These are phyloP conservation scores for Ennomos fuscantarius DNA, from an alignment of 2,888 invertebrate genomes.

Conservation along the genomic window DNA sequence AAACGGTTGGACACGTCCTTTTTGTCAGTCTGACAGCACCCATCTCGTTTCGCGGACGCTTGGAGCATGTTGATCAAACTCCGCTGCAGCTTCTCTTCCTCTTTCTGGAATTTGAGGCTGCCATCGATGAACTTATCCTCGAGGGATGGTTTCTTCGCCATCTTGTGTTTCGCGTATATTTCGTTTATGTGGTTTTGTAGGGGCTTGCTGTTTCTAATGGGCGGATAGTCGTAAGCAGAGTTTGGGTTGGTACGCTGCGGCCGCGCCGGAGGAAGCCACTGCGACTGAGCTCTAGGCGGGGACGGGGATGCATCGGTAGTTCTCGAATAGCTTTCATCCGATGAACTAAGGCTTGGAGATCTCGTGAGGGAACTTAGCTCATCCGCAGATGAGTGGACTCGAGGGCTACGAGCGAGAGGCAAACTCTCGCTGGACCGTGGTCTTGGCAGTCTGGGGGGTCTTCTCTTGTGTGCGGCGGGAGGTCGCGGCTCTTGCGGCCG, in stretches of 20 bases:
- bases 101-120: slow-evolving; percentile 69
- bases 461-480: slow-evolving; percentile 68
- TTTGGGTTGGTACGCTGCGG: slow-evolving; percentile 81
- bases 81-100: slow-evolving; percentile 78
- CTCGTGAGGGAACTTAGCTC: slow-evolving; percentile 93
- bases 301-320: slow-evolving; percentile 90
- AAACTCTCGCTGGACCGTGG: slow-evolving; percentile 89
- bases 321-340: slow-evolving; percentile 93
- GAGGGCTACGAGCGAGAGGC: slow-evolving; percentile 83
- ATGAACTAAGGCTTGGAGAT: slow-evolving; percentile 93
- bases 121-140: slow-evolving; percentile 75
- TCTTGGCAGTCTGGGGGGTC: slow-evolving; percentile 83
- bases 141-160: slow-evolving; percentile 68
- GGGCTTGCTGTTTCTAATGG: slow-evolving; percentile 79
- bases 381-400: slow-evolving; percentile 92
- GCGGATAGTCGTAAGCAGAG: slow-evolving; percentile 84
- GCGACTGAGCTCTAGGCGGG: slow-evolving; percentile 81
- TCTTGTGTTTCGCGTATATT: slow-evolving; percentile 74
- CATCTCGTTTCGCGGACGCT: slow-evolving; percentile 85
- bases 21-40: slow-evolving; percentile 88
- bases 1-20: slow-evolving; percentile 81
- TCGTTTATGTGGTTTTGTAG: slow-evolving; percentile 69
- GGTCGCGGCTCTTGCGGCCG: slow-evolving; percentile 80
- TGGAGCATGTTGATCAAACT: slow-evolving; percentile 83
- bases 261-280: slow-evolving; percentile 77